Evolutionary conservation across 1,140 invertebrate genomes (phyloP), one percentile per base, ranked within the genome.

Genomic region (Popillia japonica): DNA sequence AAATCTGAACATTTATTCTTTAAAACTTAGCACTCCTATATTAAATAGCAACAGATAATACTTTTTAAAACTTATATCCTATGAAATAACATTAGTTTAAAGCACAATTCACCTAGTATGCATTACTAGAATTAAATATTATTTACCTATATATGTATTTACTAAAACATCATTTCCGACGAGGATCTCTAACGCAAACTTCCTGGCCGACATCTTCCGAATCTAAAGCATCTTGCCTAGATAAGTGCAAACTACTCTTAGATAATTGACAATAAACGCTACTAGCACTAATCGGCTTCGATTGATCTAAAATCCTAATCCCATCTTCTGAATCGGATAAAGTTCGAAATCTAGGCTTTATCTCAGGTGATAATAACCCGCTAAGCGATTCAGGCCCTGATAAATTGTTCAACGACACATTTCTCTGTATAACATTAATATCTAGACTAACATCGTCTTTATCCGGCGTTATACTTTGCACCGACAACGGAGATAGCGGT

Each of bases 211-310:
- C 61, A 9, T 68, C 84, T 68, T 82, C 82, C 10, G 80, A 82
- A 77, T 86, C 84, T 40, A 87, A 34, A 42, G 85, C 86, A 79
- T 86, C 81, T 79, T 87, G 86, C 41, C 86, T 79, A 6, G 79
- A 83, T 42, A 87, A 80, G 34, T 82, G 83, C 78, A 82, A 76
- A 23, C 79, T 83, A 72, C 83, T 81, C n/a, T 82, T 80, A 11
- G 84, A 85, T 68, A 81, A 79, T 27, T 77, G 77, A 64, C 81
- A 82, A 74, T 74, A 34, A 40, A 74, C n/a, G 34, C 48, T 41
- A 55, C 72, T 64, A 34, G 17, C 27, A 22, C 68, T 6, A 75
- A 68, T 34, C 73, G 34, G 17, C 40, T 41, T 75, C 22, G 78
- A n/a, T 11, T 44, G 7, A 2, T 14, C 6, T 10, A 40, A n/a